Conservation (phyloP, 35 echinoderm and acorn worm genomes). For the Anneissia japonica region DNA sequence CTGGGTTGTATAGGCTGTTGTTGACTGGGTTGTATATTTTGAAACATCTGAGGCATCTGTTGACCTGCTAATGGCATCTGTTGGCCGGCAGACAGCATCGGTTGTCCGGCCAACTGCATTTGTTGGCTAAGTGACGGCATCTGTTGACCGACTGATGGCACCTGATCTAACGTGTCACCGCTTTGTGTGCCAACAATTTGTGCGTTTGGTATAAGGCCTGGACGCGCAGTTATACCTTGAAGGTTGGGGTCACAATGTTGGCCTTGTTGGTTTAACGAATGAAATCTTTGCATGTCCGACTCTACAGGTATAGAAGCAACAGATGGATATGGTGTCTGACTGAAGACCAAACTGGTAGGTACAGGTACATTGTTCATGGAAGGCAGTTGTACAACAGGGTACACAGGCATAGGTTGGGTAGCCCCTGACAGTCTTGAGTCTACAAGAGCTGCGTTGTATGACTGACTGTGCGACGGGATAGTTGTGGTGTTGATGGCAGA, state of each 20-base stretch:
- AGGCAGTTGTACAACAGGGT: neutral
- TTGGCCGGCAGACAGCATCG: neutral
- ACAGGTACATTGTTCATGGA: neutral
- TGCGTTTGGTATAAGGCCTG: neutral
- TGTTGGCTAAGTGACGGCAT: neutral
- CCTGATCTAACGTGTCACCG: neutral
- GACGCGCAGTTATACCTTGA: neutral
- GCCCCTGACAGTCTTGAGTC: no score
- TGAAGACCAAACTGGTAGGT: no score
- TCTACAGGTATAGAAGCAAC: neutral
- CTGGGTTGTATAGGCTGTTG: no score
- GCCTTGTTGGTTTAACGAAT: neutral
- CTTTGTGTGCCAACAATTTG: neutral
- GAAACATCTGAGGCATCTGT: neutral
- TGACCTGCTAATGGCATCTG: neutral
- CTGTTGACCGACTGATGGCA: no score
- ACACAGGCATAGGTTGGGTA: neutral
- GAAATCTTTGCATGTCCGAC: neutral
- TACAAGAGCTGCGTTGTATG: neutral
- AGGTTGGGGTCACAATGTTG: neutral
- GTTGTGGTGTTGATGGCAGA: neutral
- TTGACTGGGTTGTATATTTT: no score
- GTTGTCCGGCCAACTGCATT: no score
- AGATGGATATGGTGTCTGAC: neutral
- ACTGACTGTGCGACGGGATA: neutral